A percentile compares a stretch with the other conserved stretches of the same genome.
phyloP scores from a whole-genome alignment of 1,140 invertebrate genomes.

The Drosophila watanabei region DNA sequence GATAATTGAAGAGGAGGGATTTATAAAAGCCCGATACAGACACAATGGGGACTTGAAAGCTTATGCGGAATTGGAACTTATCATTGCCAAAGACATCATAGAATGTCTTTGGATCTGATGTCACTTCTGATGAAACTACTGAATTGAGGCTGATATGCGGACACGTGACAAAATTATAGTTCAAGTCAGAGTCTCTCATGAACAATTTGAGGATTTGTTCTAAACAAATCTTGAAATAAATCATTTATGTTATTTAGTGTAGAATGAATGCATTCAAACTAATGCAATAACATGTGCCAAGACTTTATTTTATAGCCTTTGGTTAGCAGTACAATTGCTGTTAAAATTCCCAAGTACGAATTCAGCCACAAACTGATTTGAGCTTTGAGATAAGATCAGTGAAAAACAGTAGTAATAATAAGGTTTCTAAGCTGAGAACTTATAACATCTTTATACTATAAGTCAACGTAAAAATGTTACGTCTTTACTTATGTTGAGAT shows the following conservation, averaged over 20 bases:
- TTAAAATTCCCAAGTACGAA: not conserved
- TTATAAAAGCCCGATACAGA: slow-evolving; percentile 7
- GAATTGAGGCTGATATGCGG: not conserved
- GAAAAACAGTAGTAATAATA: not conserved
- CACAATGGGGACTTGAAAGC: slow-evolving; percentile 18
- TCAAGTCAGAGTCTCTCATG: not conserved
- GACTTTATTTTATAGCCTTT: too few relatives aligned
- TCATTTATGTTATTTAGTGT: not conserved
- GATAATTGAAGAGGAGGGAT: slow-evolving; percentile 39
- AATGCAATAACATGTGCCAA: too few relatives aligned
- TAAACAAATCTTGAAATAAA: not conserved
- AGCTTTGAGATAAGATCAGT: not conserved
- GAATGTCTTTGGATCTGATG: slow-evolving; percentile 34
- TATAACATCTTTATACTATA: not conserved
- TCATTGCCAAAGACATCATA: slow-evolving; percentile 21
- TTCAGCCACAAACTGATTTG: not conserved
- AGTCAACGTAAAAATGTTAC: too few relatives aligned
- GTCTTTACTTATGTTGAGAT: too few relatives aligned
- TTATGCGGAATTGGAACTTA: slow-evolving; percentile 19
- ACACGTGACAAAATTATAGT: slow-evolving; percentile 31
- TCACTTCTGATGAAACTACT: slow-evolving; percentile 42
- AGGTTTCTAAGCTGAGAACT: not conserved
- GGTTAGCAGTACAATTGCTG: too few relatives aligned
- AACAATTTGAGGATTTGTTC: not conserved
- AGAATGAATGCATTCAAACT: too few relatives aligned